Conservation (phyloP, 2,113 vertebrate species). For the Poeciliopsis turrubarensis region DNA sequence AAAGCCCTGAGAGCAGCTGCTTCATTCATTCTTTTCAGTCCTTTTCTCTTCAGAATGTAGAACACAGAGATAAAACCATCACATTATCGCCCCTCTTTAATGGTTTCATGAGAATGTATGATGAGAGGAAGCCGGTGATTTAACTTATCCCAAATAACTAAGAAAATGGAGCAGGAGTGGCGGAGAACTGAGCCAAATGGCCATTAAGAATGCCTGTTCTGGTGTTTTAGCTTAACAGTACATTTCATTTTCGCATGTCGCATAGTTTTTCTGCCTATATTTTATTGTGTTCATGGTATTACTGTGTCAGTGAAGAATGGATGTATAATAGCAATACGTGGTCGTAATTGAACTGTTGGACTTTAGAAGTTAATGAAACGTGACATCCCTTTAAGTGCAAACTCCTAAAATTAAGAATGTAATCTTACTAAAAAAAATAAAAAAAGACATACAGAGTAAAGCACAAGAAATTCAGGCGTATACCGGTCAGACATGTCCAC, state of each 20-base stretch:
- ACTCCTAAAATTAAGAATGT: background rate
- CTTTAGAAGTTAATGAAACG: background rate
- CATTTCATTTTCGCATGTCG: background rate
- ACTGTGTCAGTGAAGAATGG: background rate
- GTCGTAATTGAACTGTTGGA: background rate
- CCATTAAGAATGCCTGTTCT: background rate
- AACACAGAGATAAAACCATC: too few relatives aligned
- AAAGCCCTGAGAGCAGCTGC: too few relatives aligned
- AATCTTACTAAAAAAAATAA: background rate
- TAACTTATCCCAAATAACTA: background rate
- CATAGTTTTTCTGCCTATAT: background rate
- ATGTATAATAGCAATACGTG: background rate
- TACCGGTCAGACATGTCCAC: conserved; percentile 26
- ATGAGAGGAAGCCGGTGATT: background rate
- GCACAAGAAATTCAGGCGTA: conserved; percentile 1
- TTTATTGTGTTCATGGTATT: background rate
- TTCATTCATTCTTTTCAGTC: too few relatives aligned
- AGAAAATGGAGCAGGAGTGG: background rate
- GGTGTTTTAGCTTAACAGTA: background rate
- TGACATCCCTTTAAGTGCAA: background rate
- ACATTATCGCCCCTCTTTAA: background rate
- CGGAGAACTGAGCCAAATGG: background rate
- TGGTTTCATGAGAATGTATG: background rate
- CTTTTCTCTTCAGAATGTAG: too few relatives aligned
- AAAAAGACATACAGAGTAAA: background rate